phyloP scores from a whole-genome alignment of 2,797 vertebrate genomes.

The Phataginus tetradactyla region DNA sequence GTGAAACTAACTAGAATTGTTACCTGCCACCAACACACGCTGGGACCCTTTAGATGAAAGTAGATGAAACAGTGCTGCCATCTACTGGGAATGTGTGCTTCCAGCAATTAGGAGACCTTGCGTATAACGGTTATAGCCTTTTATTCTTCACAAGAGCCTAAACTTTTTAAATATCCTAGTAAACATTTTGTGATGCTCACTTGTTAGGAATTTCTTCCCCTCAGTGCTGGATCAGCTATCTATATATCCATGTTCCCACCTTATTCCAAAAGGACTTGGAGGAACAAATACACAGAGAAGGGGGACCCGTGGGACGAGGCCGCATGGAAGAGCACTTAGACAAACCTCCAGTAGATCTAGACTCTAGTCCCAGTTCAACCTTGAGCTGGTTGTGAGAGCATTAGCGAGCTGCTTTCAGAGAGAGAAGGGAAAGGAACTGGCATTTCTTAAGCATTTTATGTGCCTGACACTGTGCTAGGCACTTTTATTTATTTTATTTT shows the following conservation, averaged over 20 bases:
- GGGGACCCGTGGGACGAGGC: neutral
- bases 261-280: neutral
- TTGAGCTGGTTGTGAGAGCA: neutral
- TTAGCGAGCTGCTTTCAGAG: neutral
- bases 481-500: neutral
- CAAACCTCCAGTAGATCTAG: neutral
- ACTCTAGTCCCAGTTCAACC: neutral
- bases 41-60: neutral
- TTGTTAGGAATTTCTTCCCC: neutral
- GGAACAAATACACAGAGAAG: neutral
- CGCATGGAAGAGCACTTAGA: neutral
- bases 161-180: neutral
- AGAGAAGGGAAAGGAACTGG: neutral
- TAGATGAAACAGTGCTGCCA: slow-evolving; percentile 86
- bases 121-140: neutral
- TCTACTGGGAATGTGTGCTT: slow-evolving; percentile 80
- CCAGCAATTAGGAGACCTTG: fast-evolving
- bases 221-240: neutral
- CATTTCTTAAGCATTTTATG: neutral
- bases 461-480: neutral
- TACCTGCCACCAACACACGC: fast-evolving
- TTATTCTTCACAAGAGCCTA: neutral
- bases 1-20: neutral
- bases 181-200: neutral
- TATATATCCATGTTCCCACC: too few relatives aligned